Evolutionary conservation across 2,113 vertebrate species (phyloP), one percentile per base, ranked within the genome.

Genomic region (Formicarius rufipectus): DNA sequence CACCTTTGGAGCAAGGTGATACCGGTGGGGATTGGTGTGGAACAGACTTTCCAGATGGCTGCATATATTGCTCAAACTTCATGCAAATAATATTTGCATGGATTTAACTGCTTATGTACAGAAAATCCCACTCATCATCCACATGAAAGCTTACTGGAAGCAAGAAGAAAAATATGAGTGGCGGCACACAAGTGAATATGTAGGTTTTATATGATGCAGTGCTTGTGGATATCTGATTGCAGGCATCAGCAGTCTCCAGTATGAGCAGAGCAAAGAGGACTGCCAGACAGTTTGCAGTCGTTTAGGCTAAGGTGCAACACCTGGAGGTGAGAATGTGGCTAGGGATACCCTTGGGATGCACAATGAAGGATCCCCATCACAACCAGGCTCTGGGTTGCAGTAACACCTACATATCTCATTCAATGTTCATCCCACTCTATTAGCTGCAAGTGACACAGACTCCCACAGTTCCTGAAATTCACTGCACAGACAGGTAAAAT

Each of bases 1-100:
- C 25, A 93, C 69, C 77, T 92, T 81, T 35, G 44, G 89, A 92
- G 86, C 83, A 95, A 96, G 94, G 95, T 95, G 94, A 92, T 81
- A 81, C 86, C 95, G 78, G 80, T 6, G 3, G 96, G 86, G 69
- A 96, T 55, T 92, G 91, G 60, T 67, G 60, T 84, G 76, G 79
- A 95, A 63, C 44, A 93, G 86, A 60, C 64, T 71, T 90, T 90
- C 90, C 79, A 95, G 87, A 88, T 96, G 92, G 90, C 52, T 95
- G 85, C 79, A 92, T 90, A 93, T 81, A 84, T 92, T 90, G 52
- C 64, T 93, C 44, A 92, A 83, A 79, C 72, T 83, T 86, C 66
- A 86, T 74, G 88, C 75, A 91, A 92, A 94, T 93, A 63, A 7
- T 47, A 2, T 88, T 93, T 91, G 85, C 20, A 7, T 33, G 20